Conservation (phyloP, 2,113 vertebrate species). For the Tiliqua scincoides region DNA sequence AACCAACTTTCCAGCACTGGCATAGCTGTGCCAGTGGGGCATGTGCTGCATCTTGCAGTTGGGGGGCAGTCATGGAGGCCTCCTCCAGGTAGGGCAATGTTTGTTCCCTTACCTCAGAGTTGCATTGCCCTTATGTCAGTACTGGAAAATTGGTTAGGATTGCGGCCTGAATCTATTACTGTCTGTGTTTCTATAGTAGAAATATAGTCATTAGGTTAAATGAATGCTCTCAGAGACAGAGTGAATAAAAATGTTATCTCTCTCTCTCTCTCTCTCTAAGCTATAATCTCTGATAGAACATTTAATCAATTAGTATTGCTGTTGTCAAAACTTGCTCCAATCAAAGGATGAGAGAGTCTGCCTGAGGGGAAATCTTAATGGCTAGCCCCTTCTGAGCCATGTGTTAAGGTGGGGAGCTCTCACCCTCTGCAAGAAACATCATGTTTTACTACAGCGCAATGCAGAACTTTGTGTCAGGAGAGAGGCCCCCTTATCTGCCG, state of each 20-base stretch:
- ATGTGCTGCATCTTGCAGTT: no score
- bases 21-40: no score
- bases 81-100: no score
- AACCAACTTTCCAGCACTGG: no score
- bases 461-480: constrained; percentile 53
- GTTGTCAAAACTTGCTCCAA: constrained; percentile 82
- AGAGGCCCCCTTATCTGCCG: constrained; percentile 54
- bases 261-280: constrained; percentile 44
- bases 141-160: no score
- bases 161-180: not conserved
- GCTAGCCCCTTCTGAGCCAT: constrained; percentile 47
- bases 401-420: constrained; percentile 59
- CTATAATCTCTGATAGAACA: constrained; percentile 80
- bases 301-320: constrained; percentile 82
- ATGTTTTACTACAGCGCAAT: constrained; percentile 53
- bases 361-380: constrained; percentile 41
- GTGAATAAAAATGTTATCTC: constrained; percentile 65
- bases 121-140: no score
- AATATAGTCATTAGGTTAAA: constrained; percentile 30
- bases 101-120: no score
- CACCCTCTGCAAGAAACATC: constrained; percentile 70
- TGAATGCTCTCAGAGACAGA: constrained; percentile 27
- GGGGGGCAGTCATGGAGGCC: no score
- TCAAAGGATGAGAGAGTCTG: constrained; percentile 67
- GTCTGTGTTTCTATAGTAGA: not conserved